These are phyloP conservation scores for Serripes groenlandicus DNA, from an alignment of 2,888 invertebrate species.

Conservation along the genomic window DNA sequence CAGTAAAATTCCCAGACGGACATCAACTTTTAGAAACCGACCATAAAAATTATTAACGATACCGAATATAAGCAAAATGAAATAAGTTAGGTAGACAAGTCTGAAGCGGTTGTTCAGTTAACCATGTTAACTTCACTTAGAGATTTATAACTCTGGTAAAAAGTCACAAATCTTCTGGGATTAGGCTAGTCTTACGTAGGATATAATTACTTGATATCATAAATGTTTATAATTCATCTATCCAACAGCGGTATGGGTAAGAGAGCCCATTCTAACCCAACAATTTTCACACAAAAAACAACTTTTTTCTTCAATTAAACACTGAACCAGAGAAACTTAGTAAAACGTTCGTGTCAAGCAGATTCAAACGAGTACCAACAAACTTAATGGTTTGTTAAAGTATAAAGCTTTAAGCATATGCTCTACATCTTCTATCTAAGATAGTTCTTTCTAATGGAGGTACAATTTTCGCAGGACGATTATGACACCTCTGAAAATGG, in stretches of 20 bases:
- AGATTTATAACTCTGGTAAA: constrained; percentile 16
- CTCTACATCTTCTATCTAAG: too few relatives aligned
- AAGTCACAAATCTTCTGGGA: constrained; percentile 19
- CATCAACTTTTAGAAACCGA: not conserved
- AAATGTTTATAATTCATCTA: constrained; percentile 24
- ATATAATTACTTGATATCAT: constrained; percentile 30
- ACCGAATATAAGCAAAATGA: constrained; percentile 6
- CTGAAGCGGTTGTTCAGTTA: constrained; percentile 2
- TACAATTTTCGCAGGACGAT: not conserved
- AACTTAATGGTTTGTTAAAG: too few relatives aligned
- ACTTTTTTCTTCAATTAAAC: too few relatives aligned
- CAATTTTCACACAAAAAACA: too few relatives aligned
- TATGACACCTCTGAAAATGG: constrained; percentile 15
- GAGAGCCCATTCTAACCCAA: too few relatives aligned
- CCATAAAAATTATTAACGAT: constrained; percentile 13
- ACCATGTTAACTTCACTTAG: constrained; percentile 23
- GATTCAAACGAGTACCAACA: too few relatives aligned
- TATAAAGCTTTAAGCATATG: too few relatives aligned
- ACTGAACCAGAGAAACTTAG: too few relatives aligned
- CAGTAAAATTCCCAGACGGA: not conserved
- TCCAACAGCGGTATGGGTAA: not conserved
- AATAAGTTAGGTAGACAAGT: constrained; percentile 8
- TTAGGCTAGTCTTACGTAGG: constrained; percentile 10
- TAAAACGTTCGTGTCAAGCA: too few relatives aligned
- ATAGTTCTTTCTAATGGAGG: too few relatives aligned